Evolutionary conservation across 2,888 invertebrate genomes (phyloP).

Genomic region (Hirtodrosophila alboralis): DNA sequence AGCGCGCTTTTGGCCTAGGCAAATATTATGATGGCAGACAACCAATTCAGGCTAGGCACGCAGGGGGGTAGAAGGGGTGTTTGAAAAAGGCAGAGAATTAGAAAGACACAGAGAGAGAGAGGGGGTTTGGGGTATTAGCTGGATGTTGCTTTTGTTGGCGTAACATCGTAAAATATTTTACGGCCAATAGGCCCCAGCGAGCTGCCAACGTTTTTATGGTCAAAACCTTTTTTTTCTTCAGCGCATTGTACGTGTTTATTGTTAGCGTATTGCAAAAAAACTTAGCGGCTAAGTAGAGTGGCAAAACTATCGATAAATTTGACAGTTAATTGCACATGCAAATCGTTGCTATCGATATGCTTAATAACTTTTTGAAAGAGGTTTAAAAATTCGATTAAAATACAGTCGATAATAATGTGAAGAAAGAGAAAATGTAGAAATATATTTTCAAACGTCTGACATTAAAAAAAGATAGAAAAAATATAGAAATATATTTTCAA

Average conservation of each 20-base stretch:
- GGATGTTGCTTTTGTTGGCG: conserved; percentile 60
- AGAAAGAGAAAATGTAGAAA: too few relatives aligned
- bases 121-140: conserved; percentile 40
- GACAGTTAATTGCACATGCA: too few relatives aligned
- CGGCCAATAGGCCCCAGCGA: conserved; percentile 62
- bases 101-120: background rate
- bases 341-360: too few relatives aligned
- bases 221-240: conserved; percentile 27
- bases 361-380: too few relatives aligned
- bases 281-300: conserved; percentile 22
- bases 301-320: too few relatives aligned
- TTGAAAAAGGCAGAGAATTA: background rate
- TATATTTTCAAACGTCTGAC: too few relatives aligned
- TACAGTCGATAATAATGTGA: too few relatives aligned
- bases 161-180: conserved; percentile 79
- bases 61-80: background rate
- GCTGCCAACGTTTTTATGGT: conserved; percentile 71
- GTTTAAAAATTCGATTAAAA: too few relatives aligned
- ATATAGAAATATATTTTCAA: too few relatives aligned
- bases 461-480: too few relatives aligned
- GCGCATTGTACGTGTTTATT: too few relatives aligned
- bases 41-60: conserved; percentile 19
- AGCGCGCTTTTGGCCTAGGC: conserved; percentile 60
- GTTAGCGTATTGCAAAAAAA: conserved; percentile 23
- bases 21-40: conserved; percentile 78